phyloP scores from a whole-genome alignment of 2,797 vertebrate species.

The Halcyon smyrnensis region DNA sequence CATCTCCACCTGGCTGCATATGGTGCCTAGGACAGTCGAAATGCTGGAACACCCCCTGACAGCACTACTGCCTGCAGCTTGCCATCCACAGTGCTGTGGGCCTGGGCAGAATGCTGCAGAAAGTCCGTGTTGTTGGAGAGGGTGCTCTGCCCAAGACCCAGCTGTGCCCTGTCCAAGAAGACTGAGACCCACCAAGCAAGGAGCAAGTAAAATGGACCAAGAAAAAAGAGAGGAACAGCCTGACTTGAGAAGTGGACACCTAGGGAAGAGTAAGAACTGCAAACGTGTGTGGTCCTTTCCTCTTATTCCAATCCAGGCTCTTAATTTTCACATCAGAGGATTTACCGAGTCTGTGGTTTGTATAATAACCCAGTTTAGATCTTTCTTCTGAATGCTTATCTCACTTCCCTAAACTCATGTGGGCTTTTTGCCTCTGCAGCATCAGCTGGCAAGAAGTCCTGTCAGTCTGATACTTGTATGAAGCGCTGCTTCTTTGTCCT shows the following conservation, averaged over 20 bases:
- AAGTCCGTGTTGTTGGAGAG: neutral
- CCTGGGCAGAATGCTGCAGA: neutral
- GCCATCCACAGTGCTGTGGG: rapidly evolving
- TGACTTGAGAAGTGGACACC: neutral
- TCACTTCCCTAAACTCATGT: rapidly evolving
- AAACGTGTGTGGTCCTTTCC: rapidly evolving
- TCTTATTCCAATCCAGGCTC: neutral
- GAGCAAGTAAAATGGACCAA: neutral
- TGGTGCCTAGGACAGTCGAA: neutral
- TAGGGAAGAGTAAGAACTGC: neutral
- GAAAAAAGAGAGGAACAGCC: neutral
- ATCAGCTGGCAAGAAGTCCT: neutral
- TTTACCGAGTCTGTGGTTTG: neutral
- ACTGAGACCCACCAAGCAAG: neutral
- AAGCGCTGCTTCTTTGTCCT: neutral
- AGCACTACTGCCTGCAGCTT: neutral
- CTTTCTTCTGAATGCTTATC: neutral
- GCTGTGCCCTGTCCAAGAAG: neutral
- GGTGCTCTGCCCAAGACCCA: neutral
- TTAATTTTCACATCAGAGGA: neutral
- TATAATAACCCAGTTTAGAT: neutral
- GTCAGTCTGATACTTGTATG: neutral
- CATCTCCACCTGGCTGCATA: neutral
- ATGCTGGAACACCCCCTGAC: neutral
- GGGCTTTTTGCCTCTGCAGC: neutral